phyloP scores from a whole-genome alignment of 2,888 invertebrate genomes.

The Aporophyla lueneburgensis region DNA sequence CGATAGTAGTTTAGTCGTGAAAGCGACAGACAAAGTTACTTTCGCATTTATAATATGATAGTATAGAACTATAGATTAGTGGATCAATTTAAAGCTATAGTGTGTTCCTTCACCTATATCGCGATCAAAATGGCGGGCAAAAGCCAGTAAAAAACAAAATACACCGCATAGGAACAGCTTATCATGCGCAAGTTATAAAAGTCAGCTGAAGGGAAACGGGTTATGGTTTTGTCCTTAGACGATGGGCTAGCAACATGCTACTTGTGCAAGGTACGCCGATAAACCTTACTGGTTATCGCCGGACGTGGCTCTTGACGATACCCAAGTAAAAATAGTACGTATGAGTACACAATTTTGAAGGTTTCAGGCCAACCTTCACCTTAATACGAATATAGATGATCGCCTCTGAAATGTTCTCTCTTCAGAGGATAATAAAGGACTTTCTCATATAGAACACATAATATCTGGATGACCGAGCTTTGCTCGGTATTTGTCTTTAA shows the following conservation, averaged over 20 bases:
- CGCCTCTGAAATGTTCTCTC: neutral
- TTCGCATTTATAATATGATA: too few species aligned
- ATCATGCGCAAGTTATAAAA: conserved; percentile 56
- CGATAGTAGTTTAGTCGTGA: too few species aligned
- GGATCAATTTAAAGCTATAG: neutral
- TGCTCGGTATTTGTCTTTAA: too few species aligned
- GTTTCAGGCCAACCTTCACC: conserved; percentile 2
- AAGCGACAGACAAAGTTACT: too few species aligned
- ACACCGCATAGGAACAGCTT: conserved; percentile 26
- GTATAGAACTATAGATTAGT: too few species aligned
- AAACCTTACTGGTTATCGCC: conserved; percentile 53
- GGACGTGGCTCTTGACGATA: conserved; percentile 38
- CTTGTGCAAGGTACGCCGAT: conserved; percentile 47
- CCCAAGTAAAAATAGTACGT: conserved; percentile 36
- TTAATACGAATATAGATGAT: conserved; percentile 8
- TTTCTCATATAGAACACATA: too few species aligned
- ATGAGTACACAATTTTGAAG: conserved; percentile 25
- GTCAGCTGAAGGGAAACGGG: conserved; percentile 57
- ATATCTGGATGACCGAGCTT: too few species aligned
- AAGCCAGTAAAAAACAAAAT: conserved; percentile 15
- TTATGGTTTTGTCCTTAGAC: conserved; percentile 56
- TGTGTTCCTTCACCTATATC: neutral
- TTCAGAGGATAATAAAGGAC: neutral
- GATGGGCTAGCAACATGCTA: conserved; percentile 61
- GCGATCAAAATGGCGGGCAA: neutral